Base-by-base conservation (phyloP, 2,888 invertebrate genomes). In the Salpingus planirostris region DNA sequence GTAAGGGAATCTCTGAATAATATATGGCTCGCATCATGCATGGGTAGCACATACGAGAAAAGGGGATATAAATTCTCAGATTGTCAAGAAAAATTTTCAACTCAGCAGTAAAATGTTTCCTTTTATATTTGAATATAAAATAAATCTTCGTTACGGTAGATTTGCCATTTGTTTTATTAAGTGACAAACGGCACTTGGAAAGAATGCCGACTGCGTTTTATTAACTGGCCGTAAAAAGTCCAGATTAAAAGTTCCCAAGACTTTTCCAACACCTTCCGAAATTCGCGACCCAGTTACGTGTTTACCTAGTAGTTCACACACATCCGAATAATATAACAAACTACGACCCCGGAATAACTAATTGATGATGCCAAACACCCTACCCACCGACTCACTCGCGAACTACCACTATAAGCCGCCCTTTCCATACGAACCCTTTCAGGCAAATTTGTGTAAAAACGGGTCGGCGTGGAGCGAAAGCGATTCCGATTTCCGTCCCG, bases 21-120 rank as follows among this genome's bases (percentile, higher is more conserved):
- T 49, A 57, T 57, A 56, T 54, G 47, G 46, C 40, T 44, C 40
- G 37, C 48, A 53, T 57, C 51, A 54, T 55, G 50, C 49, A 55
- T 49, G 51, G 48, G 42, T 49, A 46, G 49, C 52, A 49, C 49
- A 50, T 47, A 43, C 47, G 46, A 41, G 44, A 47, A 50, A 52
- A 54, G 52, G 46, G 47, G 47, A 47, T 49, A 56, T 59, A 58
- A 55, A 58, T 57, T 58, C 47, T 48, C 52, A 45, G 54, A 58
- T 59, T 59, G 59, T 55, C 55, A 52, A 50, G 55, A 51, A 51
- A 55, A 54, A 55, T 57, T 57, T 54, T 54, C 47, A 51, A 50
- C 51, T 54, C 47, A 43, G 48, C 52, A 44, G 45, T 48, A 51
- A 55, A 53, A 50, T 48, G 50, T 48, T 50, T 49, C 50, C 50